Evolutionary conservation across 2,797 vertebrate genomes (phyloP), one percentile per base, ranked within the genome.

Genomic region (Artibeus lituratus): DNA sequence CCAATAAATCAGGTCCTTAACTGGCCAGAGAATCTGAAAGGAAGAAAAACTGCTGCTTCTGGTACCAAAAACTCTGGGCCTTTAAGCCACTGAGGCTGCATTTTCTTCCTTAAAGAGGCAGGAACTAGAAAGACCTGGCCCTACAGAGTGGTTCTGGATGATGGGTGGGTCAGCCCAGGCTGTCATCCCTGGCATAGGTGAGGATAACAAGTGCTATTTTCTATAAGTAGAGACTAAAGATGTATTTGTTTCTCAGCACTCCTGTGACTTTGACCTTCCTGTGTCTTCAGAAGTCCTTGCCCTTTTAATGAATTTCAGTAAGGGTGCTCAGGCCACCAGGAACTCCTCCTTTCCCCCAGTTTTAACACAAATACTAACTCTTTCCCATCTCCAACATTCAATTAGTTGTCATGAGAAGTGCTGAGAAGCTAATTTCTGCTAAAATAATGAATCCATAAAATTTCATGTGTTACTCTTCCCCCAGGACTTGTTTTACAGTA

Each of bases 401-500:
- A 39, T 62, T 88, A 16, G 24, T 55, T 84, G 19, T 73, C 65
- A 81, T 37, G 26, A 49, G 21, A 78, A 62, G 6, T 5, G 37
- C 39, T 65, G 18, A 72, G 24, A 76, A 94, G 22, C 12, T 86
- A 90, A 85, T 37, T 90, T 86, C 42, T 62, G 57, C 32, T 86
- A 88, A 86, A 92, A 24, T 86, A 91, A 84, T 81, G 29, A 91
- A 82, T 87, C 26, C n/a, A 29, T n/a, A 91, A 83, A 42, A 12
- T 37, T 39, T 53, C 29, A 92, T 35, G 15, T 57, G 11, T 89
- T 49, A 32, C 2, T 47, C 7, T 37, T 89, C 24, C 19, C 16
- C 14, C 3, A 18, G 62, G 24, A 65, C 90, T 96, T 96, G 15
- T 72, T 87, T 51, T 32, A 72, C 7, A 73, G 32, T 59, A 86